Conservation (phyloP, 2,113 vertebrate species). For the Takifugu flavidus region DNA sequence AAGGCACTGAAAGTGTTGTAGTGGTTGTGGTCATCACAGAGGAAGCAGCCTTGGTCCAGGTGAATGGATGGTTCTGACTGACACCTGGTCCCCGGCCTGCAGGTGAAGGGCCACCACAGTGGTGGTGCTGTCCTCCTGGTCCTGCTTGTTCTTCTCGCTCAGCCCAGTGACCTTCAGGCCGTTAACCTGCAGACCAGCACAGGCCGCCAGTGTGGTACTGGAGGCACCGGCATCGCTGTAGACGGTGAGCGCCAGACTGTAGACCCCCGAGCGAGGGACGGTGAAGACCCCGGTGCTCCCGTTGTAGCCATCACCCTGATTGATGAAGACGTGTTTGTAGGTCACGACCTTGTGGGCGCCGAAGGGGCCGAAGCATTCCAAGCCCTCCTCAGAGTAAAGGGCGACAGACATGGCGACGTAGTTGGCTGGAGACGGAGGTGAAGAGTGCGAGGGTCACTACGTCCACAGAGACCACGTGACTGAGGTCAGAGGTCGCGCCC, state of each 20-base stretch:
- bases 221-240: slow-evolving; percentile 45
- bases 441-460: too few relatives aligned
- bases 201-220: slow-evolving; percentile 11
- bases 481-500: not conserved
- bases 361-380: slow-evolving; percentile 31
- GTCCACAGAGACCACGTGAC: too few relatives aligned
- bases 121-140: slow-evolving; percentile 59
- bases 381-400: slow-evolving; percentile 17
- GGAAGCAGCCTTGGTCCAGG: slow-evolving; percentile 41
- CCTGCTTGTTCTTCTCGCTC: slow-evolving; percentile 2
- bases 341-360: not conserved
- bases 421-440: slow-evolving; percentile 50
- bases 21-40: slow-evolving; percentile 62
- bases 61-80: slow-evolving; percentile 10
- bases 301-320: slow-evolving; percentile 59
- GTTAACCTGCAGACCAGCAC: slow-evolving; percentile 60
- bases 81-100: slow-evolving; percentile 48
- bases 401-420: slow-evolving; percentile 73
- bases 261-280: slow-evolving; percentile 64
- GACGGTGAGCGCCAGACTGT: slow-evolving; percentile 64
- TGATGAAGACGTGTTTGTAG: slow-evolving; percentile 62
- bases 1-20: slow-evolving; percentile 74
- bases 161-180: not conserved
- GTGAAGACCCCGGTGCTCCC: slow-evolving; percentile 53
- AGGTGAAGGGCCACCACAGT: slow-evolving; percentile 42